A percentile compares a stretch with the other conserved stretches of the same genome.
These are phyloP conservation scores for Leiothrix lutea DNA, from an alignment of 2,113 vertebrate species.

Conservation along the genomic window DNA sequence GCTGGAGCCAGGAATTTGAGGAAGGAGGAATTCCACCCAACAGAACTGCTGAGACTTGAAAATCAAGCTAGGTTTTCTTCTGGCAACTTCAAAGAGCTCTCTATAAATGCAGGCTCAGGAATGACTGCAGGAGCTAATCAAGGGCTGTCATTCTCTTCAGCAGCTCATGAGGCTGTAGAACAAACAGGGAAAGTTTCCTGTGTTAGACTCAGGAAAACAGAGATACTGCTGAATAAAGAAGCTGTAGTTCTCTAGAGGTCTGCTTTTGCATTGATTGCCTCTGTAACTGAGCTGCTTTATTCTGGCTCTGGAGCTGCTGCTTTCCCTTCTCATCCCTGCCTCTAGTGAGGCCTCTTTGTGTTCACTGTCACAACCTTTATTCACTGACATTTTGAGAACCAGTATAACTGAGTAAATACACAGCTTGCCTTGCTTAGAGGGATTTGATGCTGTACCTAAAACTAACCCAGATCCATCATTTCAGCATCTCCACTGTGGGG, in stretches of 20 bases:
- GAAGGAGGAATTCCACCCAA: constrained; percentile 30
- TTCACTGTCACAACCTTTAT: background rate
- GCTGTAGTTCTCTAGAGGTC: background rate
- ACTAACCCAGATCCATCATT: background rate
- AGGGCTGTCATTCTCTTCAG: background rate
- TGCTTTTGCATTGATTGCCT: background rate
- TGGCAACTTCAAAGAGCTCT: background rate
- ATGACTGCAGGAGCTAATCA: background rate
- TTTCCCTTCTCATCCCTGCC: background rate
- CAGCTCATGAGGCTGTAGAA: background rate
- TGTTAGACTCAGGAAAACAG: background rate
- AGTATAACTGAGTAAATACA: background rate
- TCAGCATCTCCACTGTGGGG: fast-evolving
- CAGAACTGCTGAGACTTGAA: constrained; percentile 15
- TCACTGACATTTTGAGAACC: background rate
- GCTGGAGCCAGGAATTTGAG: background rate
- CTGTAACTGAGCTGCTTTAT: background rate
- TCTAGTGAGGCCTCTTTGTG: background rate
- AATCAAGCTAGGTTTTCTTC: background rate
- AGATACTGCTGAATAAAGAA: background rate
- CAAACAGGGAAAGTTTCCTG: background rate
- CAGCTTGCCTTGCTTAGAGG: background rate
- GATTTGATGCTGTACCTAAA: background rate
- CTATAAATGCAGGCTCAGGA: background rate
- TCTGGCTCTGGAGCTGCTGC: background rate